phyloP scores from a whole-genome alignment of 2,797 vertebrate genomes.

The Chromis chromis region DNA sequence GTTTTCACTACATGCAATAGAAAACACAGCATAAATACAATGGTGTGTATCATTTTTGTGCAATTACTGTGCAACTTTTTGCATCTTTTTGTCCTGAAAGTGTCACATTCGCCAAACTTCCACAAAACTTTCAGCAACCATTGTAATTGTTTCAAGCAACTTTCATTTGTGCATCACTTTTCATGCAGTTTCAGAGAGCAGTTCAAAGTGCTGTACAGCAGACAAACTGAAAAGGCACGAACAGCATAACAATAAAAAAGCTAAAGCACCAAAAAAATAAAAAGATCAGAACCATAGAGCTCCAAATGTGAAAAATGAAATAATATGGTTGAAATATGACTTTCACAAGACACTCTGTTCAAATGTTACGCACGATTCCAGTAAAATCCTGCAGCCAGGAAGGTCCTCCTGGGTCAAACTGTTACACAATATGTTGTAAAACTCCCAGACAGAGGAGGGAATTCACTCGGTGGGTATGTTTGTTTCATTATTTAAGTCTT shows the following conservation, averaged over 20 bases:
- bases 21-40: no score
- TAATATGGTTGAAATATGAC: background rate
- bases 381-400: constrained; percentile 15
- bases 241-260: background rate
- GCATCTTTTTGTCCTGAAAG: background rate
- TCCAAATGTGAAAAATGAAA: constrained; percentile 25
- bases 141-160: background rate
- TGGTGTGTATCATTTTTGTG: no score
- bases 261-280: background rate
- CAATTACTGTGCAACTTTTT: no score
- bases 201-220: background rate
- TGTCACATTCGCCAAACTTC: no score
- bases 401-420: constrained; percentile 34
- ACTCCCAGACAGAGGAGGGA: constrained; percentile 26
- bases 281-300: background rate
- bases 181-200: background rate
- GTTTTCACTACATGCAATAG: no score
- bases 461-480: constrained; percentile 30
- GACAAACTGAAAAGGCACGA: background rate
- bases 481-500: constrained; percentile 43
- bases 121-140: background rate
- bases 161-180: background rate
- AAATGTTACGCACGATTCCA: constrained; percentile 3
- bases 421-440: constrained; percentile 49
- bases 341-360: constrained; percentile 1